phyloP scores from a whole-genome alignment of 2,888 invertebrate species.

The Phlogophora meticulosa region DNA sequence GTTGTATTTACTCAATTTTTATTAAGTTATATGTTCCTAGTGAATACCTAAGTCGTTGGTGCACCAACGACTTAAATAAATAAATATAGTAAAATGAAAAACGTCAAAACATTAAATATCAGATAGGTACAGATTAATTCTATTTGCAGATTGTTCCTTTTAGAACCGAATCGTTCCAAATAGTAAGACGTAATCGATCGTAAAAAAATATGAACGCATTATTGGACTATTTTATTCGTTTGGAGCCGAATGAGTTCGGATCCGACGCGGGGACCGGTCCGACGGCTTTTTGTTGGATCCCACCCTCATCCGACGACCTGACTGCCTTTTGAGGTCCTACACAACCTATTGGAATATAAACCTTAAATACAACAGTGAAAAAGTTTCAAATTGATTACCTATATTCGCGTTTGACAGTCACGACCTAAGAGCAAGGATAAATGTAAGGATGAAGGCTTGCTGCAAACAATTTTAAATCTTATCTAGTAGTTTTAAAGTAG shows the following conservation, averaged over 20 bases:
- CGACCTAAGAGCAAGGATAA: slow-evolving; percentile 86
- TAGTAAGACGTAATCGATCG: slow-evolving; percentile 73
- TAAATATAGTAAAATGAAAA: no score
- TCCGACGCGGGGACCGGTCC: slow-evolving; percentile 83
- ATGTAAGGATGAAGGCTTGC: slow-evolving; percentile 76
- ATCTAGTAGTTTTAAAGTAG: slow-evolving; percentile 55
- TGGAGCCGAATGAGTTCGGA: slow-evolving; percentile 76
- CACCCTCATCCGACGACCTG: slow-evolving; percentile 84
- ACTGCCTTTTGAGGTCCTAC: slow-evolving; percentile 69
- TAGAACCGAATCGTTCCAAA: slow-evolving; percentile 29
- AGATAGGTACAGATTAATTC: not conserved
- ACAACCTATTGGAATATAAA: slow-evolving; percentile 50
- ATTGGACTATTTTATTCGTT: slow-evolving; percentile 82
- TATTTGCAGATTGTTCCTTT: not conserved
- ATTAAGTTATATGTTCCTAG: no score
- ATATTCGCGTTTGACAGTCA: slow-evolving; percentile 80
- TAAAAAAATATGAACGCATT: slow-evolving; percentile 79
- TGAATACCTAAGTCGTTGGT: no score
- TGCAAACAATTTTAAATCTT: slow-evolving; percentile 69
- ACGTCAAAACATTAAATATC: no score
- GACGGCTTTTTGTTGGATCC: slow-evolving; percentile 87
- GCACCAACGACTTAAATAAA: no score
- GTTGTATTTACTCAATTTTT: no score
- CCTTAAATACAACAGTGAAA: slow-evolving; percentile 41
- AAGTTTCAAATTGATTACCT: slow-evolving; percentile 59